Conservation (phyloP, 2,888 invertebrate species). For the Heliconius charithonia region DNA sequence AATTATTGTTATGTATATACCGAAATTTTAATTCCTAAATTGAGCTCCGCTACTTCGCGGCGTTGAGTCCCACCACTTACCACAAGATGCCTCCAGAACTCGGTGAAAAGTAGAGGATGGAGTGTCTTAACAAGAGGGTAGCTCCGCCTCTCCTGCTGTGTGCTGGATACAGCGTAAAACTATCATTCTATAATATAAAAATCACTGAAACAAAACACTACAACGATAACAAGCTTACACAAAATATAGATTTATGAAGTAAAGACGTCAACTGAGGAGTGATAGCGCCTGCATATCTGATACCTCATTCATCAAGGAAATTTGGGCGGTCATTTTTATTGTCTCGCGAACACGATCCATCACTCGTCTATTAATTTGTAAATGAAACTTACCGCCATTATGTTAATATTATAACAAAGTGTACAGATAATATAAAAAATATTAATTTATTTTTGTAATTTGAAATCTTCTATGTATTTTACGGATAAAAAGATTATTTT, state of each 20-base stretch:
- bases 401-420: background rate
- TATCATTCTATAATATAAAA: background rate
- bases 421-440: background rate
- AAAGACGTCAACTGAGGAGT: conserved; percentile 45
- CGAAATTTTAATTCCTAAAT: too few relatives aligned
- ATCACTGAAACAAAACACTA: background rate
- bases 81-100: too few relatives aligned
- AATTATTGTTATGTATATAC: too few relatives aligned
- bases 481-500: background rate
- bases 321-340: conserved; percentile 49
- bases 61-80: too few relatives aligned
- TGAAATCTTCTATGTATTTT: background rate
- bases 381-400: conserved; percentile 22
- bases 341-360: conserved; percentile 41
- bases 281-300: conserved; percentile 74
- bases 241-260: conserved; percentile 49
- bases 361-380: conserved; percentile 36
- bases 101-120: too few relatives aligned
- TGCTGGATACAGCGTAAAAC: too few relatives aligned
- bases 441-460: background rate
- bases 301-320: conserved; percentile 68
- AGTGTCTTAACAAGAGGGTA: too few relatives aligned
- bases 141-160: too few relatives aligned
- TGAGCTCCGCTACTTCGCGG: too few relatives aligned
- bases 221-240: conserved; percentile 29